A percentile compares a stretch with the other conserved stretches of the same genome.
Conservation (phyloP, 2,888 invertebrate genomes). For the Meta bourneti region DNA sequence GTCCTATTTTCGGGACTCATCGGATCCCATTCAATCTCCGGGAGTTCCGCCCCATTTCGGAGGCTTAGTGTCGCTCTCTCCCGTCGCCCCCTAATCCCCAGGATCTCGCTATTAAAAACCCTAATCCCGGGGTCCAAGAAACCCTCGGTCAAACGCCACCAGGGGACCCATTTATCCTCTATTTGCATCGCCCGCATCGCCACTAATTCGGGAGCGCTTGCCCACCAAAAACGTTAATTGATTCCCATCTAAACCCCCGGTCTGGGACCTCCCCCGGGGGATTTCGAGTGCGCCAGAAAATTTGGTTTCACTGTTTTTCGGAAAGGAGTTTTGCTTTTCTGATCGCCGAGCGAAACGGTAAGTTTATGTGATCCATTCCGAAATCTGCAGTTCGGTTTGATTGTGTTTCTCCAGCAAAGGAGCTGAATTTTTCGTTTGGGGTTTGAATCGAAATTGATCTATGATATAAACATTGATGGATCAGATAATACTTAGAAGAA, state of each 20-base stretch:
- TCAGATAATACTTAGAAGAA: too few species aligned
- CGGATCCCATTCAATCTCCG: conserved; percentile 55
- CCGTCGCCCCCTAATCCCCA: conserved; percentile 36
- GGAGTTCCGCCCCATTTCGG: conserved; percentile 37
- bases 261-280: conserved; percentile 1
- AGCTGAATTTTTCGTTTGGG: too few species aligned
- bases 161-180: conserved; percentile 74
- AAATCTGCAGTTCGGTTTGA: not conserved
- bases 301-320: not conserved
- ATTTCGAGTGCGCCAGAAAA: not conserved
- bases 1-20: conserved; percentile 67
- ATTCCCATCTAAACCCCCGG: conserved; percentile 28
- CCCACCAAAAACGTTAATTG: conserved; percentile 74
- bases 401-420: too few species aligned
- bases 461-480: too few species aligned
- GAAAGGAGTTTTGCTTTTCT: not conserved
- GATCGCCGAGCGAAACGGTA: not conserved
- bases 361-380: not conserved
- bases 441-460: too few species aligned
- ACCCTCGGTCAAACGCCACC: conserved; percentile 73
- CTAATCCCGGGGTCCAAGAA: conserved; percentile 50
- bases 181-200: conserved; percentile 70
- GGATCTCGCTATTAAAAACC: conserved; percentile 66
- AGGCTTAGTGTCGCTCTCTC: conserved; percentile 38
- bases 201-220: conserved; percentile 70